Conservation (phyloP, 2,888 invertebrate species). For the Nephrotoma appendiculata region DNA sequence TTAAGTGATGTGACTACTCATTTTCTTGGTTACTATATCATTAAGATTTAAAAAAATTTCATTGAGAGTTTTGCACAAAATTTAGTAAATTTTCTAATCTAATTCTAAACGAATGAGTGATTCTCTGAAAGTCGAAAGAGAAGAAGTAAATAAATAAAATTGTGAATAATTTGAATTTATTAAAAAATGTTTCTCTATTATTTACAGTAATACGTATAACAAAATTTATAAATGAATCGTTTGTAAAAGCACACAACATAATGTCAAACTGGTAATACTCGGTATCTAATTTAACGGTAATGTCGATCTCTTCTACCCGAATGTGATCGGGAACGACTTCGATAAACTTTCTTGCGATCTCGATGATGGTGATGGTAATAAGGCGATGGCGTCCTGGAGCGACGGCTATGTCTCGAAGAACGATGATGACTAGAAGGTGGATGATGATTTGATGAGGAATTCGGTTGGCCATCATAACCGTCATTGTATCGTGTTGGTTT, state of each 20-base stretch:
- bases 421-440: background rate
- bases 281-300: background rate
- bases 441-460: background rate
- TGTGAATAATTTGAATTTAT: background rate
- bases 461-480: background rate
- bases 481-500: conserved; percentile 49
- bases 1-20: too few species aligned
- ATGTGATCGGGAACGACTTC: background rate
- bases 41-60: too few species aligned
- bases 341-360: background rate
- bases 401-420: background rate
- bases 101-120: too few species aligned
- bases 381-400: background rate
- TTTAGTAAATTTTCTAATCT: too few species aligned
- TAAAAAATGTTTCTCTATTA: background rate
- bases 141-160: too few species aligned
- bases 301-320: background rate
- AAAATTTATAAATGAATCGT: background rate
- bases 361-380: background rate
- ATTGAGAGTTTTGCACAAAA: too few species aligned
- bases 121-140: too few species aligned
- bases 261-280: background rate
- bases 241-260: background rate
- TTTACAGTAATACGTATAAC: background rate
- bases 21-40: too few species aligned